Percentiles rank a stretch among this genome's conserved stretches.
Evolutionary conservation across 2,888 invertebrate genomes (phyloP).

Genomic region (Matsumyia berberina): DNA sequence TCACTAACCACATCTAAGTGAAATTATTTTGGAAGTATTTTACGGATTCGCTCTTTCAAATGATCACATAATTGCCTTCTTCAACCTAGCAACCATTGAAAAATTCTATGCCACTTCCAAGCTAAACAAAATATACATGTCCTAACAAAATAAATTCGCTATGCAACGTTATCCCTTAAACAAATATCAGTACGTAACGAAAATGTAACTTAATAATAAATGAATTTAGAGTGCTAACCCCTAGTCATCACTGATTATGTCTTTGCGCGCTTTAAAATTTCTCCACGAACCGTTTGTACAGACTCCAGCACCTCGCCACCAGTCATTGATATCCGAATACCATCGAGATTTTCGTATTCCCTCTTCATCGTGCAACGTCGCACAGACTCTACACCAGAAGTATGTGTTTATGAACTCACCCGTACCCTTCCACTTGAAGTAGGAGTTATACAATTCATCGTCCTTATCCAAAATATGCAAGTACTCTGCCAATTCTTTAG

Average conservation of each 20-base stretch:
- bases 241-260: slow-evolving; percentile 84
- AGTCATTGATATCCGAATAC: slow-evolving; percentile 91
- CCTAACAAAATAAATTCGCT: slow-evolving; percentile 10
- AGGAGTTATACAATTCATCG: slow-evolving; percentile 96
- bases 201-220: slow-evolving; percentile 5
- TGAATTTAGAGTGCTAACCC: neutral
- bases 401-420: slow-evolving; percentile 98
- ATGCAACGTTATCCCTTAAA: slow-evolving; percentile 18
- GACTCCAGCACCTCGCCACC: slow-evolving; percentile 94
- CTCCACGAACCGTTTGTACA: slow-evolving; percentile 92
- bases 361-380: slow-evolving; percentile 85
- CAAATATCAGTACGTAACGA: slow-evolving; percentile 38
- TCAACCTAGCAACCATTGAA: neutral
- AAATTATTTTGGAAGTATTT: too few species aligned
- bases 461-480: slow-evolving; percentile 93
- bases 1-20: too few species aligned
- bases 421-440: slow-evolving; percentile 97
- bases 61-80: too few species aligned
- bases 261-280: slow-evolving; percentile 84
- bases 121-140: neutral
- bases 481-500: slow-evolving; percentile 94
- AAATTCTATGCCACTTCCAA: neutral
- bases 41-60: too few species aligned
- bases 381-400: slow-evolving; percentile 88
- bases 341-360: slow-evolving; percentile 82